A percentile compares a stretch with the other conserved stretches of the same genome.
Conservation (phyloP, 2,797 vertebrate species). For the Tiaroga cobitis region DNA sequence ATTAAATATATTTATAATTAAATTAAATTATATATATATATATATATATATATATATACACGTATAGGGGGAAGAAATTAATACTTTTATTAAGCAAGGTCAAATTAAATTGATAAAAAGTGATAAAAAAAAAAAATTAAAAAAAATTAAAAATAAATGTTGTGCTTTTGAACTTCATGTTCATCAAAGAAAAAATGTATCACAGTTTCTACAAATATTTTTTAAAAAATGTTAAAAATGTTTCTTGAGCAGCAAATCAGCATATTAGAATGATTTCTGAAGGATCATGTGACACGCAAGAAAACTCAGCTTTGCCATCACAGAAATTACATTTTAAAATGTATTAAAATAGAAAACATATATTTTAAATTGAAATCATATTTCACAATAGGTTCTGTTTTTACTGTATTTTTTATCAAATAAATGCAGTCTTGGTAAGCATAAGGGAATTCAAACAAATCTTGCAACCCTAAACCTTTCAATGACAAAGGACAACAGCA, state of each 20-base stretch:
- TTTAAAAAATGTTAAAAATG: too few relatives aligned
- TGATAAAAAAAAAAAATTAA: too few relatives aligned
- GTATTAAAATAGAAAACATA: not conserved
- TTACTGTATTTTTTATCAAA: not conserved
- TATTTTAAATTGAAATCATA: not conserved
- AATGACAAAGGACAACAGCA: not conserved
- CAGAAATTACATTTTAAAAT: not conserved
- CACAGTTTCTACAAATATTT: not conserved
- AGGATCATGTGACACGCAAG: not conserved
- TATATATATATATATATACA: not conserved
- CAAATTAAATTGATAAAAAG: not conserved
- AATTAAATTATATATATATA: too few relatives aligned
- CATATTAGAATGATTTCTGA: too few relatives aligned
- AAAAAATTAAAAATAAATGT: too few relatives aligned
- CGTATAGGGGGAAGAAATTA: not conserved
- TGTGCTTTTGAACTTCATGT: too few relatives aligned
- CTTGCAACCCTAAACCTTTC: not conserved
- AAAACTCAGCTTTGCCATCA: not conserved
- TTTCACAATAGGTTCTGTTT: not conserved
- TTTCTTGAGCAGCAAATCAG: too few relatives aligned
- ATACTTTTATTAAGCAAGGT: not conserved
- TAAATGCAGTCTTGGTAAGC: not conserved
- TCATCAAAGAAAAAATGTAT: too few relatives aligned
- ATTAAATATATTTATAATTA: too few relatives aligned
- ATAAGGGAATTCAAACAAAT: not conserved